Percentiles rank a stretch among this genome's conserved stretches.
Evolutionary conservation across 2,113 vertebrate genomes (phyloP).

Genomic region (Limanda limanda): DNA sequence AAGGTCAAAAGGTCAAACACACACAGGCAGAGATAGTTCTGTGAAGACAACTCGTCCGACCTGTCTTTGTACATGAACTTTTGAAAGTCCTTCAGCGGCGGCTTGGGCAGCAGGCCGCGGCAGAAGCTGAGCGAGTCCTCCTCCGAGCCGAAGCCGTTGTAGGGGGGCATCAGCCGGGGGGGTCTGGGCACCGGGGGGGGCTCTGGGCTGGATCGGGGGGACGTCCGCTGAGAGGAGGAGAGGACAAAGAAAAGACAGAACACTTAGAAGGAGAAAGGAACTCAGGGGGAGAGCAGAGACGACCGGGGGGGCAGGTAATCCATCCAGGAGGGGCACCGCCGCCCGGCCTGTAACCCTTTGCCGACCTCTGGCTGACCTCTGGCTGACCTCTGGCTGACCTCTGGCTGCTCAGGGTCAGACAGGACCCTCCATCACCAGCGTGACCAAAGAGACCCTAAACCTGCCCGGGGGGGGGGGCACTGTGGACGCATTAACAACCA

Average conservation of each 20-base stretch:
- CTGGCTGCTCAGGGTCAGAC: conserved; percentile 56
- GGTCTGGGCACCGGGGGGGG: conserved; percentile 70
- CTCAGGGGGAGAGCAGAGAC: conserved; percentile 23
- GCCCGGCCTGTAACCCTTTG: conserved; percentile 18
- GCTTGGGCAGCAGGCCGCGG: conserved; percentile 80
- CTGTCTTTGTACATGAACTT: conserved; percentile 91
- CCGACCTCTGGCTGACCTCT: conserved; percentile 61
- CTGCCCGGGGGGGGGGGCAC: background rate
- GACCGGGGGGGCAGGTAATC: conserved; percentile 51
- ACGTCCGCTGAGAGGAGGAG: conserved; percentile 84
- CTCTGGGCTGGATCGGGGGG: conserved; percentile 84
- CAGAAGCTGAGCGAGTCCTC: conserved; percentile 92
- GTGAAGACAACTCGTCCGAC: conserved; percentile 69
- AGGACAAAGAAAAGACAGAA: conserved; percentile 40
- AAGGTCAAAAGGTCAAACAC: background rate
- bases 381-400: no score
- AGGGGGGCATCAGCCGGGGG: conserved; percentile 85
- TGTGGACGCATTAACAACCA: no score
- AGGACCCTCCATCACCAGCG: conserved; percentile 68
- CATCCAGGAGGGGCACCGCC: conserved; percentile 39
- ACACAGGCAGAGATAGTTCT: conserved; percentile 8
- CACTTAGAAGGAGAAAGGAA: conserved; percentile 41
- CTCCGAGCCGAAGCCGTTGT: conserved; percentile 93
- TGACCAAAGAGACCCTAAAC: conserved; percentile 67
- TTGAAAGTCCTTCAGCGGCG: conserved; percentile 82